Evolutionary conservation across 2,888 invertebrate species (phyloP), one percentile per base, ranked within the genome.

Genomic region (Spilarctia lutea): DNA sequence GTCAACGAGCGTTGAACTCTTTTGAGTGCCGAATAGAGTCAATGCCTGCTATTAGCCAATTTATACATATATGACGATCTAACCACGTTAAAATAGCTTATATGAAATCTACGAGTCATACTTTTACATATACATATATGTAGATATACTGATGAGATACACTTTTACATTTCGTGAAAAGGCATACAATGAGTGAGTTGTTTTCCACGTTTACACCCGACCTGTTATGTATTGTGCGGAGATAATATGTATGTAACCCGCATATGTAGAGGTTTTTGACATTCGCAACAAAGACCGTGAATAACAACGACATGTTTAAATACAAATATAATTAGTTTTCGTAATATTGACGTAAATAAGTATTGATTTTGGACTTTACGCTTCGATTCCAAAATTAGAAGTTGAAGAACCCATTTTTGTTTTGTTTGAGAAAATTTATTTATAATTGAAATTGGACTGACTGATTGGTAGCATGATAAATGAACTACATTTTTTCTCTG

Each of bases 1-100:
- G 88, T 88, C 90, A 88, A 93, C 93, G 95, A 92, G 91, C 95
- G 93, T 95, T 96, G 95, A 96, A 95, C 95, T 94, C 94, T 92
- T 92, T 92, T 88, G 91, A 92, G 90, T 89, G 91, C 86, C 90
- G 87, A 88, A 87, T 87, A 88, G 87, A 94, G 92, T 92, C 92
- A 92, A 91, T 89, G 92, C 80, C 92, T 92, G 92, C 91, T 91
- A 92, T 93, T 93, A 93, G 92, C 93, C 91, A 93, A 92, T 93
- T 90, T 92, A 90, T 63, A 56, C 52, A 89, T 91, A 90, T 89
- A 88, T 88, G 89, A 88, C 83, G 87, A 52, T 45, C 68, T 75
- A 75, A 83, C 83, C 87, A 91, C 87, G 87, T 87, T 89, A 83
- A 86, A 88, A 89, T 90, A 87, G 89, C 87, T 87, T 88, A 85